A percentile compares a stretch with the other conserved stretches of the same genome.
Evolutionary conservation across 2,113 vertebrate species (phyloP).

Genomic region (Uria lomvia): DNA sequence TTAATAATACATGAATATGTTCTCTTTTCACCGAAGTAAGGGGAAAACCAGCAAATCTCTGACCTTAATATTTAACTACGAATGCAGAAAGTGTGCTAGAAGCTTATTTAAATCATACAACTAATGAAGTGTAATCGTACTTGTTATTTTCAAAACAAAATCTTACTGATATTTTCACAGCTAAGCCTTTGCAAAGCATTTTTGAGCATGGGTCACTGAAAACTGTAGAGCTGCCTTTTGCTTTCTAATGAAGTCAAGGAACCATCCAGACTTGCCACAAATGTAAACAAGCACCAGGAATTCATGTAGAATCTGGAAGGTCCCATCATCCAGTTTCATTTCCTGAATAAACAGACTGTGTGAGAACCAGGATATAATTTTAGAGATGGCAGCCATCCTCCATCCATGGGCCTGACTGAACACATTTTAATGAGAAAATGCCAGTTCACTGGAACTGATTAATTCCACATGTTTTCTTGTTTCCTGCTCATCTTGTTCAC

Average conservation of each 20-base stretch:
- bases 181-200: neutral
- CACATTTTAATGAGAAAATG: slow-evolving; percentile 23
- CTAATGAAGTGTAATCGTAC: neutral
- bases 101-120: neutral
- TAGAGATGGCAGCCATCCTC: neutral
- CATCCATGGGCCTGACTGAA: neutral
- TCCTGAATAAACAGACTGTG: slow-evolving; percentile 10
- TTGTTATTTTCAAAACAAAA: neutral
- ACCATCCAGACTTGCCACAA: neutral
- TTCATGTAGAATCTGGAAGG: neutral
- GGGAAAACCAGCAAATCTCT: neutral
- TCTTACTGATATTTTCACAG: neutral
- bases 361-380: slow-evolving; percentile 30
- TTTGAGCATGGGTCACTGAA: neutral
- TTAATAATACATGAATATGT: neutral
- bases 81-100: neutral
- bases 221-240: neutral
- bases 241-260: neutral
- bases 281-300: neutral
- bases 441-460: slow-evolving; percentile 1
- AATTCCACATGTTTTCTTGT: neutral
- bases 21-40: neutral
- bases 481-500: neutral
- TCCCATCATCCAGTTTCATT: neutral
- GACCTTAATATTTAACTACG: neutral